These are phyloP conservation scores for Ectropis crepuscularia DNA, from an alignment of 2,888 invertebrate genomes.

Conservation along the genomic window DNA sequence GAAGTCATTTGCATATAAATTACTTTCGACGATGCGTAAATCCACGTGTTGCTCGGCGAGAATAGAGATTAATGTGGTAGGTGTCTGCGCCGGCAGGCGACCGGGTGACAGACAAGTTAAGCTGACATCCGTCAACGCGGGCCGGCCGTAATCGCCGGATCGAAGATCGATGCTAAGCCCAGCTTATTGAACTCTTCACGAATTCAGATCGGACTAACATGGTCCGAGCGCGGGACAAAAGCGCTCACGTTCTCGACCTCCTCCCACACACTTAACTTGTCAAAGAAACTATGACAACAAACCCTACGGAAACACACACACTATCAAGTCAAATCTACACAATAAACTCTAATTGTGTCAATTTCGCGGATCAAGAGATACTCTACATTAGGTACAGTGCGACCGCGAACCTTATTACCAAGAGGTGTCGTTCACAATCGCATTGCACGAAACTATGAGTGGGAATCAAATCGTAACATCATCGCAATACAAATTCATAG, in stretches of 20 bases:
- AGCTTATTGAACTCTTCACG: slow-evolving; percentile 79
- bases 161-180: slow-evolving; percentile 82
- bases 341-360: too few relatives aligned
- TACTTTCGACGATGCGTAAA: slow-evolving; percentile 80
- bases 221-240: slow-evolving; percentile 45
- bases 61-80: slow-evolving; percentile 81
- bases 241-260: slow-evolving; percentile 41
- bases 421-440: too few relatives aligned
- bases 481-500: too few relatives aligned
- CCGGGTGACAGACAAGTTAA: slow-evolving; percentile 81
- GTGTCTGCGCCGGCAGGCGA: slow-evolving; percentile 72
- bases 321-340: too few relatives aligned
- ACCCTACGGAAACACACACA: slow-evolving; percentile 52
- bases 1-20: slow-evolving; percentile 84
- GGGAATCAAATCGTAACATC: too few relatives aligned
- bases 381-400: too few relatives aligned
- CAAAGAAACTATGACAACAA: slow-evolving; percentile 71
- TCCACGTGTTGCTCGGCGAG: slow-evolving; percentile 81
- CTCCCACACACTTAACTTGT: slow-evolving; percentile 65
- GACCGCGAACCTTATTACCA: too few relatives aligned
- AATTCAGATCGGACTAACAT: slow-evolving; percentile 65
- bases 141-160: slow-evolving; percentile 76
- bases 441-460: too few relatives aligned
- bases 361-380: too few relatives aligned
- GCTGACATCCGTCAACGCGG: slow-evolving; percentile 83